Evolutionary conservation across 2,888 invertebrate genomes (phyloP).

Genomic region (Tridacna gigas): DNA sequence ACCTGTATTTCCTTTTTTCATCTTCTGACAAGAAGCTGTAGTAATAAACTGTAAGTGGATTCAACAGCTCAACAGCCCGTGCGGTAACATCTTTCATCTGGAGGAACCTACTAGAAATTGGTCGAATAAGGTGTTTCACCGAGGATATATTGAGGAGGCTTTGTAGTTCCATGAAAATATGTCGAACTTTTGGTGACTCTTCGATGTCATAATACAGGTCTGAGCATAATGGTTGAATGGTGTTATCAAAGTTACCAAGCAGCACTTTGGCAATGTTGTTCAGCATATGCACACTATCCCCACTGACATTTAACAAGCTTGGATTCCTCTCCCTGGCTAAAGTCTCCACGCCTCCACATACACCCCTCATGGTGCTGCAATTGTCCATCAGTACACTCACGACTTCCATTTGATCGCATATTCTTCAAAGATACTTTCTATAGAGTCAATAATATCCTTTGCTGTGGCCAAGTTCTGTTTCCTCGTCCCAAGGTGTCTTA

Average conservation of each 20-base stretch:
- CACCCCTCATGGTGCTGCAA: conserved; percentile 49
- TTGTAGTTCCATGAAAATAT: conserved; percentile 31
- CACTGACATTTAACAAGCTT: conserved; percentile 36
- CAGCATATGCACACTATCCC: conserved; percentile 43
- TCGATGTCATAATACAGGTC: conserved; percentile 52
- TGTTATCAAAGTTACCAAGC: conserved; percentile 21
- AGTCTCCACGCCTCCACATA: conserved; percentile 36
- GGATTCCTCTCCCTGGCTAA: conserved; percentile 32
- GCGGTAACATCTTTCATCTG: conserved; percentile 43
- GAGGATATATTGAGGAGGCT: conserved; percentile 18
- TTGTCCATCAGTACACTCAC: conserved; percentile 47
- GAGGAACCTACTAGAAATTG: conserved; percentile 45
- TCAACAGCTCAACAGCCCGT: conserved; percentile 6
- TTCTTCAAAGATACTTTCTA: conserved; percentile 25
- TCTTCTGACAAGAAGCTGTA: conserved; percentile 42
- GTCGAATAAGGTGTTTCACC: conserved; percentile 37
- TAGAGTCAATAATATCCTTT: conserved; percentile 11
- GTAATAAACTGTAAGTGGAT: conserved; percentile 42
- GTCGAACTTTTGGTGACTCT: conserved; percentile 47
- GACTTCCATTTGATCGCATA: conserved; percentile 34
- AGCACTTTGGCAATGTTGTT: conserved; percentile 44
- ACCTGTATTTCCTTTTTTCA: conserved; percentile 43
- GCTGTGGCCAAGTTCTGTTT: conserved; percentile 41
- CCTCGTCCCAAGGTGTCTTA: conserved; percentile 33
- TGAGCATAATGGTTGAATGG: conserved; percentile 16